These are phyloP conservation scores for Nomada hirtipes DNA, from an alignment of 2,888 invertebrate genomes.

Conservation along the genomic window DNA sequence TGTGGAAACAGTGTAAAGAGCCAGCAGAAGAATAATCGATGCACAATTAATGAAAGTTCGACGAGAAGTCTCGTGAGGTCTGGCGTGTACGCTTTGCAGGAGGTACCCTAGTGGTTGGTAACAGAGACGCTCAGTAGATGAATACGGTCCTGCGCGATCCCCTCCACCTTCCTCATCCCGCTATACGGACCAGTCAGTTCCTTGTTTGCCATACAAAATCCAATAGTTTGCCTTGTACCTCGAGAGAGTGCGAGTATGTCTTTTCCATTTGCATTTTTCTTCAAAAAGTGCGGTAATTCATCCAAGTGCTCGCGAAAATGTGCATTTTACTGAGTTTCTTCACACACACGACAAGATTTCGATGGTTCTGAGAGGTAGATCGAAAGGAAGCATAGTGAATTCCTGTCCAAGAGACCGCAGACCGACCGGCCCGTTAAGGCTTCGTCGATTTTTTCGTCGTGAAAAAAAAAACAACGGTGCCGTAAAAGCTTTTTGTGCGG, in stretches of 20 bases:
- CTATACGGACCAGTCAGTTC: constrained; percentile 82
- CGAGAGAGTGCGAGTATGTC: constrained; percentile 79
- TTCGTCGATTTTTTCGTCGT: constrained; percentile 72
- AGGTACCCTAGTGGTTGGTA: constrained; percentile 70
- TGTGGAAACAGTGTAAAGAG: constrained; percentile 18
- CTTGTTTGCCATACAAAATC: constrained; percentile 85
- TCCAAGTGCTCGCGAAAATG: constrained; percentile 68
- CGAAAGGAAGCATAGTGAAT: constrained; percentile 61
- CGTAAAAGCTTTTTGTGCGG: constrained; percentile 52
- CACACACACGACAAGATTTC: constrained; percentile 72
- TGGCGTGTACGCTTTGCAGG: constrained; percentile 63
- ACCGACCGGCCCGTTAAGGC: constrained; percentile 70
- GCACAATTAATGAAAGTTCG: constrained; percentile 56
- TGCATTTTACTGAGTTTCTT: constrained; percentile 70
- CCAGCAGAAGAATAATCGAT: constrained; percentile 48
- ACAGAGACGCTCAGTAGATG: constrained; percentile 68
- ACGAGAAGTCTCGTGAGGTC: constrained; percentile 51
- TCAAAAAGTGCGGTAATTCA: constrained; percentile 70
- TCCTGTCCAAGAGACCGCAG: constrained; percentile 56
- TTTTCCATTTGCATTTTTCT: constrained; percentile 72
- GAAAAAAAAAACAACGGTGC: constrained; percentile 67
- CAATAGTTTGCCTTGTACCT: constrained; percentile 84
- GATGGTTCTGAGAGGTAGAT: constrained; percentile 63
- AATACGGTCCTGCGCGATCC: constrained; percentile 78
- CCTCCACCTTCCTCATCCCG: constrained; percentile 74